Percentiles rank a stretch among this genome's conserved stretches.
These are phyloP conservation scores for Thamnophis elegans DNA, from an alignment of 2,797 vertebrate species.

Conservation along the genomic window DNA sequence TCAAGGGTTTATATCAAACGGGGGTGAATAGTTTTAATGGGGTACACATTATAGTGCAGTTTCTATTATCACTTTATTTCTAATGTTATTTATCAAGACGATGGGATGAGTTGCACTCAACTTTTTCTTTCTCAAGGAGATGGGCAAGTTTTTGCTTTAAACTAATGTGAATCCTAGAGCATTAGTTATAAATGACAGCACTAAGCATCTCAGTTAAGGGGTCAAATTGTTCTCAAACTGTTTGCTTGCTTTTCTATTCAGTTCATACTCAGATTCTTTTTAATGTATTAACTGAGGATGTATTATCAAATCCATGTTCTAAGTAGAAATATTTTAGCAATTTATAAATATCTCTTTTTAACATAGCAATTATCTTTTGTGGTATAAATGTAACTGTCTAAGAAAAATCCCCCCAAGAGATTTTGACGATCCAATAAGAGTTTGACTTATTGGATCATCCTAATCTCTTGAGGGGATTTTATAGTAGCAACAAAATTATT, in stretches of 20 bases:
- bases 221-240: neutral
- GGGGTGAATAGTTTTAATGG: neutral
- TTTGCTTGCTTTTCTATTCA: neutral
- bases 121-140: neutral
- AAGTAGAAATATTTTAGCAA: neutral
- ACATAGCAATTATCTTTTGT: neutral
- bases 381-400: neutral
- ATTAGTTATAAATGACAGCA: neutral
- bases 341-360: neutral
- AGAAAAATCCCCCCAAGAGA: neutral
- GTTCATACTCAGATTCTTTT: neutral
- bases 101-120: neutral
- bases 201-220: neutral
- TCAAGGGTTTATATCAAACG: neutral
- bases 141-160: neutral
- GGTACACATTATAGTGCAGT: neutral
- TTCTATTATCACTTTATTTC: neutral
- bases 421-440: too few relatives aligned
- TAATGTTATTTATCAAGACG: neutral
- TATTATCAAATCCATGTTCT: neutral
- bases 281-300: neutral
- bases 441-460: neutral
- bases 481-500: neutral
- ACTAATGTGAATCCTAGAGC: neutral
- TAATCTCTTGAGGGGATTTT: neutral